Evolutionary conservation across 2,888 invertebrate genomes (phyloP), one percentile per base, ranked within the genome.

Genomic region (Pediacus dermestoides): DNA sequence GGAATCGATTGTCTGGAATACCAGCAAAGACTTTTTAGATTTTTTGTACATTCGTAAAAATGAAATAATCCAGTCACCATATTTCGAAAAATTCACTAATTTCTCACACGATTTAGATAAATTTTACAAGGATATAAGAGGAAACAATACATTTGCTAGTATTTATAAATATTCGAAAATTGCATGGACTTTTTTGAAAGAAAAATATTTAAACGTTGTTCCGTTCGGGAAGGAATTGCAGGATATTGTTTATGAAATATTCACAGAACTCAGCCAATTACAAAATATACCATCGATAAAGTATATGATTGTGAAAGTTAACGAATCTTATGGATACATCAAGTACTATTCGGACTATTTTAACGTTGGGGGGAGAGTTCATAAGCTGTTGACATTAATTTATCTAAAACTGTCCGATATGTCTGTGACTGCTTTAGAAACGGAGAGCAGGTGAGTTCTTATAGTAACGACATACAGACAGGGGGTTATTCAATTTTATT

Each of bases 21-120:
- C 86, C 0, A 81, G 85, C 66, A 81, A 81, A 50, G 83, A 86
- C 42, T 70, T 88, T 6, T 77, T 82, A 39, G 86, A 88, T 58
- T 90, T 88, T 64, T 76, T 90, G 51, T 87, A 89, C 53, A 81
- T 85, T 39, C 77, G 87, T 2, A 82, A 83, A 30, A 84, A 82
- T 43, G 88, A 89, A 60, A 67, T 91, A 43, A 81, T 88, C 1
- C 82, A 82, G 33, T 86, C 87, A 0, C 85, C 86, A 0, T 89
- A 88, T 55, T 90, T 88, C 60, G 82, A 82, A 50, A 82, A 84
- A 53, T 82, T 89, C 7, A 78, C 85, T 1, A 82, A 85, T 40
- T 81, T 90, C 52, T 85, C 87, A 0, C 85, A 85, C 52, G 88
- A 90, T 60, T 70, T 89, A 46, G 89, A 90, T 59, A 77, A 75